A percentile compares a stretch with the other conserved stretches of the same genome.
phyloP scores from a whole-genome alignment of 1,140 invertebrate genomes.

The Bombus vancouverensis region DNA sequence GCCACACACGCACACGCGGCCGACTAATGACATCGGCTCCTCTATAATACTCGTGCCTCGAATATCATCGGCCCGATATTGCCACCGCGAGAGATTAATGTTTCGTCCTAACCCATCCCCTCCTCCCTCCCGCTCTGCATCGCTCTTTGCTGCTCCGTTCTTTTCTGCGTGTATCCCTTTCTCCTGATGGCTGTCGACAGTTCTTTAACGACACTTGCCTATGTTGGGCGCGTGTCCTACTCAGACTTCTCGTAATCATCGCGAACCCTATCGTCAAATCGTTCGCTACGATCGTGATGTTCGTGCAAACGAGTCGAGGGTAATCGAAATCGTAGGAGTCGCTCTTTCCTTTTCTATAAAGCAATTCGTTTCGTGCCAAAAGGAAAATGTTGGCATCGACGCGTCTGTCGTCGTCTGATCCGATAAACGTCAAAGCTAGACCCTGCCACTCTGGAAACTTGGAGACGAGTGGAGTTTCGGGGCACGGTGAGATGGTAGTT shows the following conservation, averaged over 20 bases:
- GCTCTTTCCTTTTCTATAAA: background rate
- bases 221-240: constrained; percentile 32
- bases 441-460: constrained; percentile 44
- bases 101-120: constrained; percentile 63
- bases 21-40: constrained; percentile 69
- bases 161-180: background rate
- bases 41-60: constrained; percentile 79
- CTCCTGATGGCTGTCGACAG: background rate
- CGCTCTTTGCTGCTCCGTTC: background rate
- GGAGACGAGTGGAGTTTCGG: constrained; percentile 62
- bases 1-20: constrained; percentile 60
- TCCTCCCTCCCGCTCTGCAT: background rate
- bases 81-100: constrained; percentile 78
- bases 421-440: constrained; percentile 52
- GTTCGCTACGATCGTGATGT: background rate
- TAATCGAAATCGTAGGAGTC: background rate
- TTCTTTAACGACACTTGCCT: constrained; percentile 28
- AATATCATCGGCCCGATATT: constrained; percentile 80
- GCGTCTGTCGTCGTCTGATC: constrained; percentile 20
- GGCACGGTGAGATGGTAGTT: constrained; percentile 33
- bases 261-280: no score
- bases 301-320: background rate
- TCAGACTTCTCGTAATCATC: constrained; percentile 4
- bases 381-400: background rate
- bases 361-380: background rate